Evolutionary conservation across 2,888 invertebrate genomes (phyloP), one percentile per base, ranked within the genome.

Genomic region (Sphaeridia pumilis): DNA sequence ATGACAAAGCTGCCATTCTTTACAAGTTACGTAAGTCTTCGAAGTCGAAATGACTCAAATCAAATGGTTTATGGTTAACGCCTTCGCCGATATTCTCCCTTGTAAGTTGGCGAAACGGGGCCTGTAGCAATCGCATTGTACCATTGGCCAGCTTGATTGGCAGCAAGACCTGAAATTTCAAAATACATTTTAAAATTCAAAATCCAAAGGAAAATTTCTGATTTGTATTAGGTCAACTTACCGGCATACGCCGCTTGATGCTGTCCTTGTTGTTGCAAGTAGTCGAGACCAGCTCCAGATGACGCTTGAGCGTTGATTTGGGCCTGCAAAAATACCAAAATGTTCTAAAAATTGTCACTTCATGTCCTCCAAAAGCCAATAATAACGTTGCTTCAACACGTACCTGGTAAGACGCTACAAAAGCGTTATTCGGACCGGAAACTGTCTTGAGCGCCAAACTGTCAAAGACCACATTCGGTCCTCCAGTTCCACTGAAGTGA

Each of bases 101-200:
- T 64, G 56, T 64, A 64, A 3, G 53, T 57, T 1, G 56, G 34
- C 2, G 63, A 58, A 10, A 61, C 63, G 25, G 17, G 52, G 0
- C 63, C 63, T 2, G 61, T 64, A 2, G 63, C 63, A 44, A 64
- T 59, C 1, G 61, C 41, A 41, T 64, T 64, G 54, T 64, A 64
- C 61, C 61, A 64, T 10, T 57, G 48, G 0, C 58, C 58, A 5
- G 55, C 63, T 52, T 58, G 57, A 31, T 60, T 60, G 10, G 63
- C 63, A 1, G 58, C 51, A 3, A 49, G 34, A 10, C 60, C 27
- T 43, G 21, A 35, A 38, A 38, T 25, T 21, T 25, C 38, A 17
- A 26, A 26, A 45, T 17, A 5, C 14, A 27, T 45, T 45, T 45
- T 4, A 7, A 17, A 41, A 41, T 17, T 17, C 21, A 41, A 17